Conservation (phyloP, 2,888 invertebrate species). For the Lasioglossum oenotherae region DNA sequence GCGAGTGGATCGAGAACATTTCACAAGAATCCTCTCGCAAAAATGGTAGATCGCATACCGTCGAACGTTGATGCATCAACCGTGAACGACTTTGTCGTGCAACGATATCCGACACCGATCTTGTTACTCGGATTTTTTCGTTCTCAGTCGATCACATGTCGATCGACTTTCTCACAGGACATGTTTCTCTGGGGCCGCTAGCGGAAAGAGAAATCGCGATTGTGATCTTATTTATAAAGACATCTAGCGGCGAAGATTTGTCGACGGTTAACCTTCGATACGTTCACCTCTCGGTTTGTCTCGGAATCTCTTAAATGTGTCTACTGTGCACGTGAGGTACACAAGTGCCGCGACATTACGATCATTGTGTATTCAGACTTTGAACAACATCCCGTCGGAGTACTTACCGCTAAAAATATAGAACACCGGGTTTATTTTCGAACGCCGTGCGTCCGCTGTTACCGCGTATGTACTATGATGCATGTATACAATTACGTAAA, state of each 20-base stretch:
- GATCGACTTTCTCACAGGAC: slow-evolving; percentile 49
- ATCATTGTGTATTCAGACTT: slow-evolving; percentile 20
- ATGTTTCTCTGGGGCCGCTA: slow-evolving; percentile 15
- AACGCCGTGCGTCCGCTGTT: slow-evolving; percentile 60
- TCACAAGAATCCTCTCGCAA: neutral
- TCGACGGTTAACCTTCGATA: slow-evolving; percentile 25
- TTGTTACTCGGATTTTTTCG: slow-evolving; percentile 45
- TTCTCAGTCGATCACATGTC: slow-evolving; percentile 40
- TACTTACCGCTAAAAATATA: slow-evolving; percentile 74
- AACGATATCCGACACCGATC: slow-evolving; percentile 41
- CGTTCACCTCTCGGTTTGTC: slow-evolving; percentile 7
- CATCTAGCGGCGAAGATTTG: slow-evolving; percentile 19
- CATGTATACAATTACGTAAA: slow-evolving; percentile 32
- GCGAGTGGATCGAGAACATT: neutral
- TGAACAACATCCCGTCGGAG: slow-evolving; percentile 38
- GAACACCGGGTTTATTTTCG: slow-evolving; percentile 68
- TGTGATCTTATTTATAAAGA: slow-evolving; percentile 46
- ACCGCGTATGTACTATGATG: slow-evolving; percentile 60
- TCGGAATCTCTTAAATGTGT: slow-evolving; percentile 7
- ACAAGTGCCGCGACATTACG: neutral
- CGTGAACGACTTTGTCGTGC: slow-evolving; percentile 35
- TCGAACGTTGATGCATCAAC: slow-evolving; percentile 19
- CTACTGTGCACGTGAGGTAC: neutral
- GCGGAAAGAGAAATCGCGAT: slow-evolving; percentile 39
- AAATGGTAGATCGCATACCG: slow-evolving; percentile 7